These are phyloP conservation scores for Macropodus opercularis DNA, from an alignment of 2,797 vertebrate genomes.

Conservation along the genomic window DNA sequence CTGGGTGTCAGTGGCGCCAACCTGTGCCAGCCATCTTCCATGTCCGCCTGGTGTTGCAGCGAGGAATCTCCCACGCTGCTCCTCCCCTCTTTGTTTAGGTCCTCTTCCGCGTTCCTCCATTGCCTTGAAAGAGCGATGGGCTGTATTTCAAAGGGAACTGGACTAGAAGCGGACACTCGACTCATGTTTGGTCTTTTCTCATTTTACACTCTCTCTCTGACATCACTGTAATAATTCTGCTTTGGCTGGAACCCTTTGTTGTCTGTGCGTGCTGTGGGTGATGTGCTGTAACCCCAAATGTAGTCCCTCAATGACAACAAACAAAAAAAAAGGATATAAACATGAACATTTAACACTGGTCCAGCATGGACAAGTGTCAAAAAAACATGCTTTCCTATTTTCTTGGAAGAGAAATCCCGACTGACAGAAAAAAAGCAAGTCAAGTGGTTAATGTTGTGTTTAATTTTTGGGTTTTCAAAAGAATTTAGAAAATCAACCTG, in stretches of 20 bases:
- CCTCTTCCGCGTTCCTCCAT: slow-evolving; percentile 26
- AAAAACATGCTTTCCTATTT: slow-evolving; percentile 40
- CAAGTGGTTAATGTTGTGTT: slow-evolving; percentile 66
- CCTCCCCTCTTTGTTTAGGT: slow-evolving; percentile 19
- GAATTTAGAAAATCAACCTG: slow-evolving; percentile 63
- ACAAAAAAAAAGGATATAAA: slow-evolving; percentile 49
- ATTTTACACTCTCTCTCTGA: slow-evolving; percentile 62
- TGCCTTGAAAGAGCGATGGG: slow-evolving; percentile 36
- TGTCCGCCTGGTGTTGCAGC: slow-evolving; percentile 20
- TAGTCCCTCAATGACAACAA: slow-evolving; percentile 53
- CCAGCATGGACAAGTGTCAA: slow-evolving; percentile 49
- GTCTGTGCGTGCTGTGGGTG: slow-evolving; percentile 84
- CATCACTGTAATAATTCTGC: slow-evolving; percentile 76
- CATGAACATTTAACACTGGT: slow-evolving; percentile 61
- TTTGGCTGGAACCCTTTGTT: slow-evolving; percentile 76
- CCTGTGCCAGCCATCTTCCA: slow-evolving; percentile 31
- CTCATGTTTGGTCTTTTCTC: slow-evolving; percentile 61
- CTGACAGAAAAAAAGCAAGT: slow-evolving; percentile 46
- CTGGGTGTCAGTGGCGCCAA: slow-evolving; percentile 29
- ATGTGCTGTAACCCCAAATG: slow-evolving; percentile 80
- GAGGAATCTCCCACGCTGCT: slow-evolving; percentile 29
- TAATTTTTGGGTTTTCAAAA: slow-evolving; percentile 57
- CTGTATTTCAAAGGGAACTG: slow-evolving; percentile 43
- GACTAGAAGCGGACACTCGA: slow-evolving; percentile 47
- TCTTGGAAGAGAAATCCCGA: slow-evolving; percentile 51